phyloP scores from a whole-genome alignment of 2,888 invertebrate species.

The Aethes cnicana region DNA sequence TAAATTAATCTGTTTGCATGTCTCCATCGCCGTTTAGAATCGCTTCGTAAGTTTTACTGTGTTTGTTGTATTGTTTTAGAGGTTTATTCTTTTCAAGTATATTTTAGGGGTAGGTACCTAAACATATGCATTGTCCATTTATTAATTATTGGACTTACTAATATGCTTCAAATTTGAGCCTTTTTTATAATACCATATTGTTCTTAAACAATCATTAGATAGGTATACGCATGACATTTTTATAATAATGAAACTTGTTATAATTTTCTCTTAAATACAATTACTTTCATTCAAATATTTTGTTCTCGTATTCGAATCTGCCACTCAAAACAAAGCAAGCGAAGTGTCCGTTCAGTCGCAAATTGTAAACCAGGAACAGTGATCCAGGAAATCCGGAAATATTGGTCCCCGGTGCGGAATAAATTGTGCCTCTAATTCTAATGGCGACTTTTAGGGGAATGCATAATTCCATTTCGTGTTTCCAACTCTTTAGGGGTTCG shows the following conservation, averaged over 20 bases:
- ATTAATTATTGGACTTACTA: too few species aligned
- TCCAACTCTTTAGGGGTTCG: conserved; percentile 76
- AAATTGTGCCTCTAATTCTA: conserved; percentile 73
- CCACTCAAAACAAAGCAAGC: conserved; percentile 4
- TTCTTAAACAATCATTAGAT: too few species aligned
- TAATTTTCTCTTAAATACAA: neutral
- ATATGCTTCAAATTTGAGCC: too few species aligned
- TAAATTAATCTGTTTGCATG: conserved; percentile 77
- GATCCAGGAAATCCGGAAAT: conserved; percentile 47
- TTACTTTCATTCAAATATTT: neutral
- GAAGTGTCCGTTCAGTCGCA: conserved; percentile 23
- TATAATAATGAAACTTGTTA: too few species aligned
- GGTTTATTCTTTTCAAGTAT: too few species aligned
- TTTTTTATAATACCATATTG: too few species aligned
- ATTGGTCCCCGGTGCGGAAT: conserved; percentile 60
- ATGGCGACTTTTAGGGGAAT: conserved; percentile 76
- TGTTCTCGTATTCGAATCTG: neutral
- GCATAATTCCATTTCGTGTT: conserved; percentile 78
- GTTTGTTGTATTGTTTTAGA: conserved; percentile 35
- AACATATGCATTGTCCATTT: too few species aligned
- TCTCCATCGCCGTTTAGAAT: conserved; percentile 56
- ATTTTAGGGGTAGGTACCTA: too few species aligned
- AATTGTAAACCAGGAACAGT: conserved; percentile 33
- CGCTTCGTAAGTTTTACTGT: conserved; percentile 44
- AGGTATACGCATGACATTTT: too few species aligned